These are phyloP conservation scores for Myripristis jacobus DNA, from an alignment of 2,797 vertebrate species.

Conservation along the genomic window DNA sequence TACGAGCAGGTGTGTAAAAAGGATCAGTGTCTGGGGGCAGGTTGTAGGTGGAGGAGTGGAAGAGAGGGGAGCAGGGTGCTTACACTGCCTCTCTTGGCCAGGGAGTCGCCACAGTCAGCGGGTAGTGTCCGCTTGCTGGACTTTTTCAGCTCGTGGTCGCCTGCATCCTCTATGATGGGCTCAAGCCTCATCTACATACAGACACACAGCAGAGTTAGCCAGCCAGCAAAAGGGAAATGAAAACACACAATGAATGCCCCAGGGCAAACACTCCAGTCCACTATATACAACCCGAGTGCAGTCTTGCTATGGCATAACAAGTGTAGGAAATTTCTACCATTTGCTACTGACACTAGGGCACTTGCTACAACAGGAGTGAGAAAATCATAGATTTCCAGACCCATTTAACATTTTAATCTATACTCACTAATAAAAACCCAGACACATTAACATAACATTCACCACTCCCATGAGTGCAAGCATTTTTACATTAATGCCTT, in stretches of 20 bases:
- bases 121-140: conserved; percentile 99
- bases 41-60: conserved; percentile 32
- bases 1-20: conserved; percentile 15
- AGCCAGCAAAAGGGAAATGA: conserved; percentile 36
- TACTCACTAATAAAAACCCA: no score
- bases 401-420: no score
- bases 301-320: not conserved
- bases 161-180: conserved; percentile 97
- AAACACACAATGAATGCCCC: conserved; percentile 32
- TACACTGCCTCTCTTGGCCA: conserved; percentile 99
- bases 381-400: no score
- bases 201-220: conserved; percentile 76
- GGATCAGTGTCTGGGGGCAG: conserved; percentile 1
- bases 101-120: conserved; percentile 98
- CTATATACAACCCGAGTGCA: not conserved
- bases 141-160: conserved; percentile 99
- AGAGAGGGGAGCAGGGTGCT: conserved; percentile 82
- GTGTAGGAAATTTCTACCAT: not conserved
- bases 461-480: not conserved
- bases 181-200: conserved; percentile 96
- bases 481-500: not conserved
- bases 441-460: no score
- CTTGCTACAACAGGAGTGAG: no score
- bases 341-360: not conserved
- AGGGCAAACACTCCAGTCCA: conserved; percentile 7